These are phyloP conservation scores for Mythimna impura DNA, from an alignment of 2,888 invertebrate genomes.

Conservation along the genomic window DNA sequence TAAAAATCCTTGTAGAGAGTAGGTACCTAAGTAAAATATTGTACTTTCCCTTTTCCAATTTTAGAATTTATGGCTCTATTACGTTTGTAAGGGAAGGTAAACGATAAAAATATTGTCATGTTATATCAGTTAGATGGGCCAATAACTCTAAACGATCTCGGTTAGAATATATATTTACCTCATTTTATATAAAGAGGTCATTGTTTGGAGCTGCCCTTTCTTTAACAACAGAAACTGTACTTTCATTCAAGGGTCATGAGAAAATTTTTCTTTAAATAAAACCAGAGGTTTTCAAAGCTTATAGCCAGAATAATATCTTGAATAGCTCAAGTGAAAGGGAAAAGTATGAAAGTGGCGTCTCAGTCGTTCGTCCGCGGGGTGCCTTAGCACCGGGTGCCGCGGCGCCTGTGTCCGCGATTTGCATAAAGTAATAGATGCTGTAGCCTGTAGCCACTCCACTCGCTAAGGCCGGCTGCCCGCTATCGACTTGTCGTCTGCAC, in stretches of 20 bases:
- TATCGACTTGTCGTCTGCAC: conserved; percentile 44
- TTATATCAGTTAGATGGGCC: conserved; percentile 15
- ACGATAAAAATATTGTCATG: conserved; percentile 38
- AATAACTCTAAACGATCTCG: conserved; percentile 21
- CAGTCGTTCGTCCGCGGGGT: conserved; percentile 16
- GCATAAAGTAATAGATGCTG: conserved; percentile 61
- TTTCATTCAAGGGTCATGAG: neutral
- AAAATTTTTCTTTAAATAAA: neutral
- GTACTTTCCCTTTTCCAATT: conserved; percentile 22
- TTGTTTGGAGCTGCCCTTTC: neutral
- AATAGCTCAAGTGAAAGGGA: conserved; percentile 16
- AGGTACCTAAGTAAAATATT: conserved; percentile 21
- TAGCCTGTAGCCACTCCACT: conserved; percentile 49
- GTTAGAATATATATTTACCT: neutral
- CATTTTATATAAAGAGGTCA: neutral
- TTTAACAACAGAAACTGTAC: neutral
- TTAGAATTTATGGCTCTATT: conserved; percentile 40
- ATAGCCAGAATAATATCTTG: neutral
- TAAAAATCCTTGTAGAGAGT: conserved; percentile 1
- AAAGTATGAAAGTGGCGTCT: neutral
- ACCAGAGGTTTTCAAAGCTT: neutral
- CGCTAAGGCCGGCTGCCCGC: conserved; percentile 26
- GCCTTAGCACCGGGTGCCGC: conserved; percentile 19
- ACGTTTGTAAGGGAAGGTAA: conserved; percentile 19
- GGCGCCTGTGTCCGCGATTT: conserved; percentile 37